These are phyloP conservation scores for Loripinus fragilis DNA, from an alignment of 2,888 invertebrate species.

Conservation along the genomic window DNA sequence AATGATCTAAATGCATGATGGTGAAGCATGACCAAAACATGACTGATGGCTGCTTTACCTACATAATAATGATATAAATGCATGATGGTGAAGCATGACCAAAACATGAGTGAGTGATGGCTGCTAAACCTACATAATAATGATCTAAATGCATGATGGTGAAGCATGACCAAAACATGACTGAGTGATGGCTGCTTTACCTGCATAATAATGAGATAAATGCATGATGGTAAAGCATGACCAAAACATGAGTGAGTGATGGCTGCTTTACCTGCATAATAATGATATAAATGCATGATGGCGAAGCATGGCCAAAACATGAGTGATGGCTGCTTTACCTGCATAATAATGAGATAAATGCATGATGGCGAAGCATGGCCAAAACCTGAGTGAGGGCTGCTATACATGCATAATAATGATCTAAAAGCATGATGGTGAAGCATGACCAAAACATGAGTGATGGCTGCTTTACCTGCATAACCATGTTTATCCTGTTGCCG, in stretches of 20 bases:
- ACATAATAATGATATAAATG: background rate
- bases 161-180: too few species aligned
- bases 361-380: too few species aligned
- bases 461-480: slow-evolving; percentile 26
- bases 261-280: slow-evolving; percentile 24
- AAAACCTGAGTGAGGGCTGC: too few species aligned
- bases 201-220: background rate
- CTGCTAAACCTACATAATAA: slow-evolving; percentile 17
- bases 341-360: too few species aligned
- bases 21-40: too few species aligned
- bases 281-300: background rate
- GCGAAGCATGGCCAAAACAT: too few species aligned
- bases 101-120: slow-evolving; percentile 25
- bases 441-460: slow-evolving; percentile 25
- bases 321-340: too few species aligned
- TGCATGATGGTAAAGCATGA: slow-evolving; percentile 23
- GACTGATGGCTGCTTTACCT: too few species aligned
- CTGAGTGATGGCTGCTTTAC: too few species aligned
- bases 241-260: slow-evolving; percentile 25
- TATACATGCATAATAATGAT: background rate
- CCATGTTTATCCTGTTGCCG: background rate
- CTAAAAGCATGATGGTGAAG: slow-evolving; percentile 11
- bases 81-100: slow-evolving; percentile 24
- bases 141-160: too few species aligned
- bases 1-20: too few species aligned